phyloP scores from a whole-genome alignment of 2,113 vertebrate genomes.

The Podocnemis expansa region DNA sequence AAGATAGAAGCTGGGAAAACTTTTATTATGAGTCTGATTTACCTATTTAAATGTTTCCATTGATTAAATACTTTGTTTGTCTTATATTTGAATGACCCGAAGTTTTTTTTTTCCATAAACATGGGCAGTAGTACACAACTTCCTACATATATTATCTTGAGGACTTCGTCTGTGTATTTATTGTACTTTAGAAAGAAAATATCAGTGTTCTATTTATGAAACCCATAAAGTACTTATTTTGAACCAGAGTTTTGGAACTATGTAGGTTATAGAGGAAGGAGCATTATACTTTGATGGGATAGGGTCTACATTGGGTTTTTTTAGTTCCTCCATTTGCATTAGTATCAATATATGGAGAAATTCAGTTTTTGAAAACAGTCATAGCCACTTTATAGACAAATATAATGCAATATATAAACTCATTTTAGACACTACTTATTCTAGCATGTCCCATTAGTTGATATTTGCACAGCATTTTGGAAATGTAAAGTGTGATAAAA shows the following conservation, averaged over 20 bases:
- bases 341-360: conserved; percentile 32
- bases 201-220: conserved; percentile 55
- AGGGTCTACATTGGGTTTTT: not conserved
- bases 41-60: conserved; percentile 52
- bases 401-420: conserved; percentile 66
- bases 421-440: conserved; percentile 68
- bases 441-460: conserved; percentile 69
- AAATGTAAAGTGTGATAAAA: conserved; percentile 74
- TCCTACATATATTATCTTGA: conserved; percentile 46
- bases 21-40: conserved; percentile 64
- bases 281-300: not conserved
- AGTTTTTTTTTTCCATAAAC: conserved; percentile 53
- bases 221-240: conserved; percentile 54
- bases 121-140: conserved; percentile 19
- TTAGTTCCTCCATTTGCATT: conserved; percentile 37
- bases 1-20: not conserved
- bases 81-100: conserved; percentile 5
- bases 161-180: conserved; percentile 56
- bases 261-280: not conserved
- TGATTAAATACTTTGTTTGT: conserved; percentile 59
- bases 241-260: conserved; percentile 16
- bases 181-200: conserved; percentile 65
- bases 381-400: conserved; percentile 53
- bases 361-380: conserved; percentile 58
- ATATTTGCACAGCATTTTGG: conserved; percentile 65